phyloP scores from a whole-genome alignment of 2,113 vertebrate genomes.

The Colossoma macropomum region DNA sequence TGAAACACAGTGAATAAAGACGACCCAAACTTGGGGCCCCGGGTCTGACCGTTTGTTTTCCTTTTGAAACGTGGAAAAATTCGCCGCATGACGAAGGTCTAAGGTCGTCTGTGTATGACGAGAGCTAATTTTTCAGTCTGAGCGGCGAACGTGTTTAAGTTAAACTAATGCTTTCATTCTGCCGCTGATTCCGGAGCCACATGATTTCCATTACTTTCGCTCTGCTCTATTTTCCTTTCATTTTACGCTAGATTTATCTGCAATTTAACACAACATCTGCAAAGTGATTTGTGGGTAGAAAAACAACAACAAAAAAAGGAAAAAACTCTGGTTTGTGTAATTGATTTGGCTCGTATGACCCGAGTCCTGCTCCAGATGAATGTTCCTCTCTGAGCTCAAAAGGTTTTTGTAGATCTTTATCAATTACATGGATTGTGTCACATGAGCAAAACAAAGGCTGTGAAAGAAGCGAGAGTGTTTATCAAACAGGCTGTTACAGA shows the following conservation, averaged over 20 bases:
- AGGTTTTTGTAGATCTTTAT: conserved; percentile 68
- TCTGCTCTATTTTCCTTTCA: conserved; percentile 48
- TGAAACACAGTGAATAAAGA: too few species aligned
- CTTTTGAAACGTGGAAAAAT: too few species aligned
- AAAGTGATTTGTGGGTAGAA: conserved; percentile 53
- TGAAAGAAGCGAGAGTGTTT: conserved; percentile 65
- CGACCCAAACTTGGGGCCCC: too few species aligned
- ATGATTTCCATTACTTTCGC: conserved; percentile 50
- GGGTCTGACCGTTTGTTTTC: too few species aligned
- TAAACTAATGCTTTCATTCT: conserved; percentile 59
- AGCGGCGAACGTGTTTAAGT: conserved; percentile 61
- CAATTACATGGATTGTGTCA: conserved; percentile 71
- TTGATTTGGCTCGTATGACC: conserved; percentile 69
- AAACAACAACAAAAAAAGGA: conserved; percentile 3
- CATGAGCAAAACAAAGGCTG: conserved; percentile 60
- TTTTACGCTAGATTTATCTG: conserved; percentile 68
- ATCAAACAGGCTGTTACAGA: conserved; percentile 60
- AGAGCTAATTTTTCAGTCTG: conserved; percentile 36
- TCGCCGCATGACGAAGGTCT: too few species aligned
- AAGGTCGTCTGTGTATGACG: background rate
- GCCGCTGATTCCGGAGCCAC: conserved; percentile 52
- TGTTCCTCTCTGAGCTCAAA: conserved; percentile 58
- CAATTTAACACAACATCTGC: conserved; percentile 62
- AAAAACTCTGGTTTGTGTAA: conserved; percentile 51
- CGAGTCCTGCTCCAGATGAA: conserved; percentile 61